These are phyloP conservation scores for Cardiocondyla obscurior DNA, from an alignment of 1,140 invertebrate species.

Conservation along the genomic window DNA sequence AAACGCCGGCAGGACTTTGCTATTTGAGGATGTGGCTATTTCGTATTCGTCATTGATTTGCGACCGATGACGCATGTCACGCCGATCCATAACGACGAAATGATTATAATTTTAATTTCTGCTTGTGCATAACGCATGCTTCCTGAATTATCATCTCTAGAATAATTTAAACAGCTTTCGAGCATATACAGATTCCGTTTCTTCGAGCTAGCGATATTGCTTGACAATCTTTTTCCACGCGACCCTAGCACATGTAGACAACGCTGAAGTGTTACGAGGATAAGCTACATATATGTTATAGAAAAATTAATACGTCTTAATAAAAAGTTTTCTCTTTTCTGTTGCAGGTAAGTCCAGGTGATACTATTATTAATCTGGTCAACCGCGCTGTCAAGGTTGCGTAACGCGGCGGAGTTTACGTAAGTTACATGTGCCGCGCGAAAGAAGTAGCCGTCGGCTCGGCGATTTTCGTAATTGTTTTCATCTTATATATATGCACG, in stretches of 20 bases:
- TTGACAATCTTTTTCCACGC: neutral
- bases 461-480: slow-evolving; percentile 5
- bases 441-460: neutral
- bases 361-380: neutral
- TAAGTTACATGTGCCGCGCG: slow-evolving; percentile 24
- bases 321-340: neutral
- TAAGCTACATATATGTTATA: neutral
- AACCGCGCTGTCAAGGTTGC: slow-evolving; percentile 20
- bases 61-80: neutral
- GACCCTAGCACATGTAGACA: neutral
- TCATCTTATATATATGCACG: slow-evolving; percentile 1
- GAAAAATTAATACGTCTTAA: neutral
- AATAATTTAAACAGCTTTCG: neutral
- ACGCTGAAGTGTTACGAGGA: neutral
- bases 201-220: neutral
- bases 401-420: slow-evolving; percentile 25
- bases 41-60: neutral
- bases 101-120: neutral
- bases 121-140: neutral
- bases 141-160: neutral
- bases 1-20: neutral
- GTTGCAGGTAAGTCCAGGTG: slow-evolving; percentile 43
- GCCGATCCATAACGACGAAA: neutral
- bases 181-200: neutral
- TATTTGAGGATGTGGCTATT: neutral